A percentile compares a stretch with the other conserved stretches of the same genome.
phyloP scores from a whole-genome alignment of 2,888 invertebrate genomes.

The Amblyteles armatorius region DNA sequence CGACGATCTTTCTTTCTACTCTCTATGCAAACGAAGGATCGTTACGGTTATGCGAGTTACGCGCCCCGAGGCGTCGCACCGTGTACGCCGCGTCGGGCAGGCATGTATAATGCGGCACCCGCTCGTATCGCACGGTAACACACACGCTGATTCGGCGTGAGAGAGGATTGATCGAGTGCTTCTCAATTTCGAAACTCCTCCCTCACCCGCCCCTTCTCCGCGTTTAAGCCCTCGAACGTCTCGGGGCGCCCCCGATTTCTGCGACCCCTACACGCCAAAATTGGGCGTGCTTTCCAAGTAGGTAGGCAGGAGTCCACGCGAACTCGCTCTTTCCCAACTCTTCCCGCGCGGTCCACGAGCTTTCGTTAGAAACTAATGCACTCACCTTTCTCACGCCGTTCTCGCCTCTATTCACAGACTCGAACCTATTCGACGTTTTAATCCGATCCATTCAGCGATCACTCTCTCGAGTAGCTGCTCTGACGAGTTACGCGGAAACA shows the following conservation, averaged over 20 bases:
- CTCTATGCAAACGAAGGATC: constrained; percentile 68
- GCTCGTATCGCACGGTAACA: constrained; percentile 56
- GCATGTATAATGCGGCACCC: constrained; percentile 52
- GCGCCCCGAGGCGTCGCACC: constrained; percentile 56
- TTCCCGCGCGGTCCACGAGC: constrained; percentile 64
- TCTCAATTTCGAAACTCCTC: constrained; percentile 68
- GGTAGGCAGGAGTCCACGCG: constrained; percentile 24
- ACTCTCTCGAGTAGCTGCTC: constrained; percentile 62
- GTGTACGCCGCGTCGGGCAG: constrained; percentile 19
- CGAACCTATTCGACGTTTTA: constrained; percentile 78
- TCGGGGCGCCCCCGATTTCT: constrained; percentile 40
- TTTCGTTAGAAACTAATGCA: constrained; percentile 81
- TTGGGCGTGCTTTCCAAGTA: constrained; percentile 67
- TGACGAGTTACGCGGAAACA: constrained; percentile 69
- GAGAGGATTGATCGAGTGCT: constrained; percentile 68
- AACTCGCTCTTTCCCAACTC: constrained; percentile 29
- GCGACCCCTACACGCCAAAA: constrained; percentile 54
- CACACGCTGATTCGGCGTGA: constrained; percentile 64
- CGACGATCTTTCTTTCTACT: constrained; percentile 61
- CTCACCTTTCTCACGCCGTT: constrained; percentile 76
- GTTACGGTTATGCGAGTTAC: constrained; percentile 66
- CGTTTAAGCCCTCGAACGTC: constrained; percentile 64
- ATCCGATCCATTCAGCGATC: constrained; percentile 80
- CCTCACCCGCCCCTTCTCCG: constrained; percentile 38
- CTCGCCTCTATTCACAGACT: constrained; percentile 74